phyloP scores from a whole-genome alignment of 2,113 vertebrate species.

The Menura novaehollandiae region DNA sequence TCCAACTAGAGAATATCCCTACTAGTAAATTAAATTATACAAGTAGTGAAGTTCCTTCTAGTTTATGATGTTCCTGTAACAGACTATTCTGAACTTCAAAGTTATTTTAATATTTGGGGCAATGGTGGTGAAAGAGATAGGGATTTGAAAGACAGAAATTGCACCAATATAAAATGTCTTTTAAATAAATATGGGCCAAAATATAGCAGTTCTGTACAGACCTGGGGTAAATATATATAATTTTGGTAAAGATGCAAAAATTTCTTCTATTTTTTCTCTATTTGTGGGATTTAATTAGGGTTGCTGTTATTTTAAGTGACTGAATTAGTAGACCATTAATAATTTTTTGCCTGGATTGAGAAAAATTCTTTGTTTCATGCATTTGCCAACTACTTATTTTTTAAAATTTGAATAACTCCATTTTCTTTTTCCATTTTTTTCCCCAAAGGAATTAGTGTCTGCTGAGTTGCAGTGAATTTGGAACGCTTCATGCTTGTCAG shows the following conservation, averaged over 20 bases:
- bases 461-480: not conserved
- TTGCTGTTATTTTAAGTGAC: not conserved
- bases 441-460: not conserved
- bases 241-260: not conserved
- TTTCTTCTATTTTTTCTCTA: not conserved
- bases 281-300: not conserved
- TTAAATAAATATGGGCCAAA: not conserved
- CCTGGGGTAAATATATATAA: not conserved
- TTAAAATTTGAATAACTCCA: not conserved
- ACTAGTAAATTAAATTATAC: not conserved
- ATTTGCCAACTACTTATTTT: not conserved
- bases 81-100: not conserved
- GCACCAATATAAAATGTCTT: not conserved
- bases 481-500: not conserved
- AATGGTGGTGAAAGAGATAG: not conserved
- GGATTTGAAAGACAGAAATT: not conserved
- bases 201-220: not conserved
- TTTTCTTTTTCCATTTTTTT: not conserved
- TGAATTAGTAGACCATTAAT: not conserved
- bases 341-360: not conserved
- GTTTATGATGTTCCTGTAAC: not conserved
- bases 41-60: not conserved
- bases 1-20: not conserved
- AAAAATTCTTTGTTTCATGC: not conserved
- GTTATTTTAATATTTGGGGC: not conserved